Percentiles rank a stretch among this genome's conserved stretches.
phyloP scores from a whole-genome alignment of 1,140 invertebrate species.

The Rhyacophila brunnea region DNA sequence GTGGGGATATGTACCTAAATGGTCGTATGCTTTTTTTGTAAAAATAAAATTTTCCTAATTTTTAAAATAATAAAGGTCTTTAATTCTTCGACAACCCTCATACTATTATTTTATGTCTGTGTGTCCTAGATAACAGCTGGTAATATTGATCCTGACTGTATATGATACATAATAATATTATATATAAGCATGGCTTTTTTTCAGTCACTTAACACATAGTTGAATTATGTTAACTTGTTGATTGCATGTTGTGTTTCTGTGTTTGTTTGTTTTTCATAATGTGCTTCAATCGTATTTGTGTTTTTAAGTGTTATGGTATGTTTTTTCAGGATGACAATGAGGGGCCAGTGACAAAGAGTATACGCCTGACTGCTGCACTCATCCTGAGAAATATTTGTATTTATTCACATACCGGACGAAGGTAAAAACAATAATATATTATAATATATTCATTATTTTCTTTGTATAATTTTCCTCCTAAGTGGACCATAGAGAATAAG shows the following conservation, averaged over 20 bases:
- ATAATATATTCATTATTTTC: constrained; percentile 3
- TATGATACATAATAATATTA: no score
- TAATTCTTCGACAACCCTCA: no score
- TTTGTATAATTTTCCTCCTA: background rate
- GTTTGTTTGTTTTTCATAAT: background rate
- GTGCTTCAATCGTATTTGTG: no score
- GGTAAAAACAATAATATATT: constrained; percentile 64
- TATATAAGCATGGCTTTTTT: no score
- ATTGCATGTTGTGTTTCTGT: background rate
- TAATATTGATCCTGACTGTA: no score
- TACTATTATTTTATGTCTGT: no score
- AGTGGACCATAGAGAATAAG: background rate
- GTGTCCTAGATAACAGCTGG: no score
- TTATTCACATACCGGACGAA: constrained; percentile 86
- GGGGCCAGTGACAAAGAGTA: constrained; percentile 98
- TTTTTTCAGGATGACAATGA: constrained; percentile 88
- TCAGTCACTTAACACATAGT: no score
- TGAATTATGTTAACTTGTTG: background rate
- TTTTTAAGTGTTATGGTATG: background rate
- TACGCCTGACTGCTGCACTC: constrained; percentile 91
- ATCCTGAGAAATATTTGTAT: constrained; percentile 96
- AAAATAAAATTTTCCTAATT: no score
- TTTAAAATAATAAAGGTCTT: no score
- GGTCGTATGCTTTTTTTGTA: no score
- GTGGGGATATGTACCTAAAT: no score